These are phyloP conservation scores for Sebastes itinus DNA, from an alignment of 2,797 vertebrate species.

Conservation along the genomic window DNA sequence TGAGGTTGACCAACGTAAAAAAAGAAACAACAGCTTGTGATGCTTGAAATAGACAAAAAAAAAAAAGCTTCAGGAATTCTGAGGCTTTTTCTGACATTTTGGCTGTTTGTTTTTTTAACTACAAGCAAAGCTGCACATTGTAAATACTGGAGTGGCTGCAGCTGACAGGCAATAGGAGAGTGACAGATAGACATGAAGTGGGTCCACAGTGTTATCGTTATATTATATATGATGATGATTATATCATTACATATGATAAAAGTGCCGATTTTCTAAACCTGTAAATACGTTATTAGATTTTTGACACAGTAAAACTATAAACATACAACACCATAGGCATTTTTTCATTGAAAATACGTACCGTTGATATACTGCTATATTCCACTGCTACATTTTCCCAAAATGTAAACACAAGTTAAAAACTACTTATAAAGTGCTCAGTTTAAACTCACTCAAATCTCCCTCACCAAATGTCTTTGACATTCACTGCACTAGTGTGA, in stretches of 20 bases:
- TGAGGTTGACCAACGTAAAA: neutral
- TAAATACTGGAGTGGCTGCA: conserved; percentile 35
- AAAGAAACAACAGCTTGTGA: neutral
- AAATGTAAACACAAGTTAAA: conserved; percentile 56
- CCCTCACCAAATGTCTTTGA: neutral
- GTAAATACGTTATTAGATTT: neutral
- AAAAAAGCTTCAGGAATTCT: conserved; percentile 6
- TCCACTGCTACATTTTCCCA: conserved; percentile 38
- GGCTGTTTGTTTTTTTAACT: neutral
- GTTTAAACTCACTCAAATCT: conserved; percentile 39
- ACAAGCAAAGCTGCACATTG: neutral
- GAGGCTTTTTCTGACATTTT: conserved; percentile 3
- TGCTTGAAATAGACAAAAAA: conserved; percentile 4
- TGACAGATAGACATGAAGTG: neutral
- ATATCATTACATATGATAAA: neutral
- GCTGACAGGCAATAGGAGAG: neutral
- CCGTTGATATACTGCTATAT: neutral
- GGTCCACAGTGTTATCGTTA: neutral
- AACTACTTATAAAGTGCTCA: conserved; percentile 71
- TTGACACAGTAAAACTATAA: conserved; percentile 31
- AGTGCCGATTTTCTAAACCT: conserved; percentile 1
- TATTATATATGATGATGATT: neutral
- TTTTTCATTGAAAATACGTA: conserved; percentile 30
- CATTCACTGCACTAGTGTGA: neutral
- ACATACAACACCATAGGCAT: conserved; percentile 8